phyloP scores from a whole-genome alignment of 1,140 invertebrate genomes.

The Hirudo medicinalis region DNA sequence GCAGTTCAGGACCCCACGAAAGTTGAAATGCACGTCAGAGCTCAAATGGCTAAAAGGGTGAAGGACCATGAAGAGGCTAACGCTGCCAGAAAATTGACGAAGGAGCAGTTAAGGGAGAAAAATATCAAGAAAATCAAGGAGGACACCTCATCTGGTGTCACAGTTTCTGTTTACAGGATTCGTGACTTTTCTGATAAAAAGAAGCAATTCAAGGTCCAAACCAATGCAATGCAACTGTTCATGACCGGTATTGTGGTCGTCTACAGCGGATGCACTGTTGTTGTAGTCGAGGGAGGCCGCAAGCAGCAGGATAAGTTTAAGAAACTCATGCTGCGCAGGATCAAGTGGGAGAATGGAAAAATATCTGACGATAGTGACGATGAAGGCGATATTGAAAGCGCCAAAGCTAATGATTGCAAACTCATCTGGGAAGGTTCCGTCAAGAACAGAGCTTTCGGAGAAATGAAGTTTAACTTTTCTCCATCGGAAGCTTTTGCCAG shows the following conservation, averaged over 20 bases:
- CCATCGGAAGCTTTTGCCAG: slow-evolving; percentile 86
- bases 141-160: slow-evolving; percentile 78
- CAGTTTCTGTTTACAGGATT: slow-evolving; percentile 84
- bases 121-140: slow-evolving; percentile 77
- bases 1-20: slow-evolving; percentile 98
- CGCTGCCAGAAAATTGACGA: slow-evolving; percentile 77
- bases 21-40: slow-evolving; percentile 90
- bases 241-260: slow-evolving; percentile 87
- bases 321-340: slow-evolving; percentile 78
- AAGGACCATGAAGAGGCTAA: slow-evolving; percentile 92
- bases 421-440: slow-evolving; percentile 83
- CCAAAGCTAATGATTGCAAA: slow-evolving; percentile 69
- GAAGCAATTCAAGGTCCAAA: slow-evolving; percentile 93
- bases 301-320: slow-evolving; percentile 94
- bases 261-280: slow-evolving; percentile 87
- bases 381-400: slow-evolving; percentile 51
- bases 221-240: slow-evolving; percentile 86
- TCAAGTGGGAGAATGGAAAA: slow-evolving; percentile 89
- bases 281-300: slow-evolving; percentile 88
- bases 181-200: slow-evolving; percentile 32
- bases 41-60: slow-evolving; percentile 92
- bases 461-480: slow-evolving; percentile 84
- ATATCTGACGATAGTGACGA: slow-evolving; percentile 37
- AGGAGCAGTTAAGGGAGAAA: slow-evolving; percentile 83
- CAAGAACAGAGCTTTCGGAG: slow-evolving; percentile 73